Conservation (phyloP, 2,888 invertebrate species). For the Odontomyia ornata region DNA sequence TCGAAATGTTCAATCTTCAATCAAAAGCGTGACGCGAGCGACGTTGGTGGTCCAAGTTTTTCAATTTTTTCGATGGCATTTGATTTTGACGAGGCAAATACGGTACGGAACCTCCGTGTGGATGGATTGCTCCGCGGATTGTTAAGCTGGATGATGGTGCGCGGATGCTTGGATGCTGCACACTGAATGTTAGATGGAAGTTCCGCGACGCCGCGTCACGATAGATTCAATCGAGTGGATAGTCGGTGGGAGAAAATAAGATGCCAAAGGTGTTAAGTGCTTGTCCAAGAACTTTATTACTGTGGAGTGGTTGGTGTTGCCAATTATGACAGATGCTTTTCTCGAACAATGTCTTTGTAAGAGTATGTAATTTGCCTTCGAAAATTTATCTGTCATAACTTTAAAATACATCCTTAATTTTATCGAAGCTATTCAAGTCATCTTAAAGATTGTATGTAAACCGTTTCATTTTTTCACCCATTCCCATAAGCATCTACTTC, state of each 20-base stretch:
- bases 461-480: too few species aligned
- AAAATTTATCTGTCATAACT: too few species aligned
- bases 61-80: slow-evolving; percentile 27
- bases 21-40: slow-evolving; percentile 34
- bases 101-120: slow-evolving; percentile 30
- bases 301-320: slow-evolving; percentile 8
- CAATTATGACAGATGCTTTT: background rate
- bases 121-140: background rate
- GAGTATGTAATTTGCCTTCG: too few species aligned
- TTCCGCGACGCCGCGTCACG: slow-evolving; percentile 8
- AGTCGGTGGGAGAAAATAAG: slow-evolving; percentile 34
- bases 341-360: too few species aligned
- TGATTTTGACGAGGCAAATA: slow-evolving; percentile 35
- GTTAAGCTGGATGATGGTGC: too few species aligned
- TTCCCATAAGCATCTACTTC: too few species aligned
- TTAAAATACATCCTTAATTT: too few species aligned
- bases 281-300: slow-evolving; percentile 34
- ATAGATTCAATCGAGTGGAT: slow-evolving; percentile 8
- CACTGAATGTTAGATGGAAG: background rate
- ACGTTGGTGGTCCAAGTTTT: slow-evolving; percentile 40
- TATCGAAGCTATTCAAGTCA: too few species aligned
- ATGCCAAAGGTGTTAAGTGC: slow-evolving; percentile 42
- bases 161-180: too few species aligned
- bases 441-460: too few species aligned
- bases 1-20: slow-evolving; percentile 37